Evolutionary conservation across 2,113 vertebrate species (phyloP).

Genomic region (Jaculus jaculus): DNA sequence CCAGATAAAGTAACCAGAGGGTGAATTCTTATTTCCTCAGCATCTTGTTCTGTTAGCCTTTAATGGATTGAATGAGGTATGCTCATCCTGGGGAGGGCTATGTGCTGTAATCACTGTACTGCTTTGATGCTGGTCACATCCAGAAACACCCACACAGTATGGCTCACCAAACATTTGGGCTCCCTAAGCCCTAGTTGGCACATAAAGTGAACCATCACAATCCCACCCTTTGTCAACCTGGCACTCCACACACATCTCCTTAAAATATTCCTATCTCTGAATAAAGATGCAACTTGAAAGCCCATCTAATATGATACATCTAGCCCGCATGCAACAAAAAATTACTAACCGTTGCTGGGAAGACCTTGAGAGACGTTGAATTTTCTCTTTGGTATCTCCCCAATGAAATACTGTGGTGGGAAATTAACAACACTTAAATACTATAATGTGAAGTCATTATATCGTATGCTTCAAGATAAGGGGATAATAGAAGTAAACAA

Average conservation of each 20-base stretch:
- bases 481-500: background rate
- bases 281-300: background rate
- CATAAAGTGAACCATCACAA: background rate
- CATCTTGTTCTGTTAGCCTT: background rate
- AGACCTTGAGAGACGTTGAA: background rate
- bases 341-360: background rate
- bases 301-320: too few species aligned
- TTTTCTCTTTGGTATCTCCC: background rate
- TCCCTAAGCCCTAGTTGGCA: background rate
- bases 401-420: background rate
- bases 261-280: background rate
- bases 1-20: background rate
- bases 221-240: background rate
- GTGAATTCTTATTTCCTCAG: background rate
- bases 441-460: background rate
- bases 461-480: background rate
- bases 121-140: background rate
- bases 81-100: background rate
- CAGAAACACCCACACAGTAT: background rate
- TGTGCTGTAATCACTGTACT: background rate
- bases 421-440: background rate
- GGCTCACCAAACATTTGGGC: background rate
- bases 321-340: background rate
- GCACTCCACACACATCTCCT: background rate
- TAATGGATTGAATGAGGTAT: background rate